These are phyloP conservation scores for Sebastes kiyomatsui DNA, from an alignment of 2,797 vertebrate genomes.

Conservation along the genomic window DNA sequence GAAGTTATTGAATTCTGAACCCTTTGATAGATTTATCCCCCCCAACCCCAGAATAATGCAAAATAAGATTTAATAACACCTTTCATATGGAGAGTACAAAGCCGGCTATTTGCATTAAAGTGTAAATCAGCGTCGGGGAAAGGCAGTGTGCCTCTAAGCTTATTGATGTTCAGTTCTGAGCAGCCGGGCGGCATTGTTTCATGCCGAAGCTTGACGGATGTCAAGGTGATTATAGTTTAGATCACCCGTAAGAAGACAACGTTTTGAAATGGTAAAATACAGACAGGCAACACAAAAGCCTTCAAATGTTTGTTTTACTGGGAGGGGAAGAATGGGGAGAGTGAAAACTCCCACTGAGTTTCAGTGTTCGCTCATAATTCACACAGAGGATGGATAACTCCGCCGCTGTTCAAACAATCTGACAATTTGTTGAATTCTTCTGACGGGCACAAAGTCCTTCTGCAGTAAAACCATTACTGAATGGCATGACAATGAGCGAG, in stretches of 20 bases:
- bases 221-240: constrained; percentile 85
- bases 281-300: constrained; percentile 81
- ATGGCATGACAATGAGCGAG: constrained; percentile 24
- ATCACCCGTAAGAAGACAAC: constrained; percentile 79
- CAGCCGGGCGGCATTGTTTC: constrained; percentile 82
- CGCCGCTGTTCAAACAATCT: constrained; percentile 73
- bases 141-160: constrained; percentile 80
- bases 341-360: constrained; percentile 69
- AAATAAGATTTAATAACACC: constrained; percentile 87
- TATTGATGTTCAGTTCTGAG: constrained; percentile 84
- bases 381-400: constrained; percentile 71
- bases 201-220: constrained; percentile 82
- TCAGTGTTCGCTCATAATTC: constrained; percentile 64
- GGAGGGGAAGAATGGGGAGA: constrained; percentile 58
- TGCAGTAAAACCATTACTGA: constrained; percentile 46
- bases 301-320: constrained; percentile 84
- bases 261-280: constrained; percentile 82
- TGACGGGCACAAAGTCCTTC: constrained; percentile 57
- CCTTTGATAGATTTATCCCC: constrained; percentile 87
- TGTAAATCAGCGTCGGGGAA: constrained; percentile 79
- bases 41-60: constrained; percentile 83
- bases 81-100: constrained; percentile 86
- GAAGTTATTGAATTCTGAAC: constrained; percentile 83
- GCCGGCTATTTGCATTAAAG: constrained; percentile 84
- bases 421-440: constrained; percentile 63